Conservation (phyloP, 2,113 vertebrate genomes). For the Scomber scombrus region DNA sequence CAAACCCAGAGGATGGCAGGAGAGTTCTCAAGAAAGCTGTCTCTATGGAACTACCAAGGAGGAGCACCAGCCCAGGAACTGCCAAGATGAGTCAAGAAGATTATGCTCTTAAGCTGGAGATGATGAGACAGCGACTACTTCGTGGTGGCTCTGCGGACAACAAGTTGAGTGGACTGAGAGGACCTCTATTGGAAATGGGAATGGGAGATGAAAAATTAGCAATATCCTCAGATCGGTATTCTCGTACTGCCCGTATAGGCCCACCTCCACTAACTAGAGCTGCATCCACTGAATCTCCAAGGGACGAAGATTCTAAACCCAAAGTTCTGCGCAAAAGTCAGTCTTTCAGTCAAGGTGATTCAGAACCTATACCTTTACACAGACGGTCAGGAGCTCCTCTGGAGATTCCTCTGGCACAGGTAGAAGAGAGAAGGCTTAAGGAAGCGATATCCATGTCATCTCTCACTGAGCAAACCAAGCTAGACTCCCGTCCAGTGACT, state of each 20-base stretch:
- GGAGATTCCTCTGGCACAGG: slow-evolving; percentile 91
- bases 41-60: slow-evolving; percentile 90
- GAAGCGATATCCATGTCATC: slow-evolving; percentile 95
- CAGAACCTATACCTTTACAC: slow-evolving; percentile 90
- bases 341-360: slow-evolving; percentile 95
- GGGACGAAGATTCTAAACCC: slow-evolving; percentile 84
- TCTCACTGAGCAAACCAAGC: slow-evolving; percentile 86
- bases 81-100: slow-evolving; percentile 91
- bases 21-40: slow-evolving; percentile 89
- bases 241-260: slow-evolving; percentile 80
- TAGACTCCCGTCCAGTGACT: slow-evolving; percentile 85
- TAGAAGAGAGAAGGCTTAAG: slow-evolving; percentile 89
- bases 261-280: slow-evolving; percentile 88
- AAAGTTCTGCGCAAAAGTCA: slow-evolving; percentile 93
- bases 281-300: slow-evolving; percentile 89
- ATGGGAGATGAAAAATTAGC: slow-evolving; percentile 86
- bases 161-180: slow-evolving; percentile 95
- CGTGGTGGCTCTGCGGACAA: slow-evolving; percentile 89
- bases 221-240: slow-evolving; percentile 76
- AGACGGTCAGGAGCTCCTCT: slow-evolving; percentile 92
- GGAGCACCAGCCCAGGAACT: slow-evolving; percentile 88
- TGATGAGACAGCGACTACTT: slow-evolving; percentile 93
- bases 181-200: slow-evolving; percentile 95
- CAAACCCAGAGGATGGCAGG: slow-evolving; percentile 73
- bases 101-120: slow-evolving; percentile 92